phyloP scores from a whole-genome alignment of 2,797 vertebrate genomes.

The Chlorospingus semifuscus region DNA sequence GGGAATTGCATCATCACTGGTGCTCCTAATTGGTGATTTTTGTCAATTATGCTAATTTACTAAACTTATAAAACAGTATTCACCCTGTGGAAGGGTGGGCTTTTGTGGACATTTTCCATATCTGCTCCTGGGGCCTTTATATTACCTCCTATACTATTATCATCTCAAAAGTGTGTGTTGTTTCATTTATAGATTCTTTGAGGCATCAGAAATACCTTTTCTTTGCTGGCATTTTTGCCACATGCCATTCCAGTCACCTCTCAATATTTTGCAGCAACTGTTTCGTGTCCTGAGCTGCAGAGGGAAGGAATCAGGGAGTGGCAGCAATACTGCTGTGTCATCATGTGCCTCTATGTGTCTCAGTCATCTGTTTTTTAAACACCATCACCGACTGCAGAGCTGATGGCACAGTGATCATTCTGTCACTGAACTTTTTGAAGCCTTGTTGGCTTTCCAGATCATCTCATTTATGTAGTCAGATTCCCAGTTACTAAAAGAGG shows the following conservation, averaged over 20 bases:
- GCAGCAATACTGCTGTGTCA: not conserved
- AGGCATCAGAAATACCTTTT: not conserved
- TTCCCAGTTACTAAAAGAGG: not conserved
- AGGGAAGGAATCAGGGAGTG: not conserved
- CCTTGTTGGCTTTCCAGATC: not conserved
- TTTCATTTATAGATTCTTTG: not conserved
- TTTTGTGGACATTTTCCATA: not conserved
- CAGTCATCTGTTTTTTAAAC: not conserved
- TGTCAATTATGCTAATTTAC: not conserved
- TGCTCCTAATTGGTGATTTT: not conserved
- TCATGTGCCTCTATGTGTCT: not conserved
- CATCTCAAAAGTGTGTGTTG: not conserved
- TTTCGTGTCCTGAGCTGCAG: not conserved
- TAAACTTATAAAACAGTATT: not conserved
- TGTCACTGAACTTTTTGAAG: not conserved
- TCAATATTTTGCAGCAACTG: not conserved
- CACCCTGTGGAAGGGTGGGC: not conserved
- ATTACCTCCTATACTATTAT: not conserved
- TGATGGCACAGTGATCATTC: not conserved
- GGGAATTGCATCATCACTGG: not conserved
- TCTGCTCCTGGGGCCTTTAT: not conserved
- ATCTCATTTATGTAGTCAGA: not conserved
- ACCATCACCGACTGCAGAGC: not conserved
- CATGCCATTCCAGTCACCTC: not conserved
- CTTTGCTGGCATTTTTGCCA: not conserved